Evolutionary conservation across 2,113 vertebrate genomes (phyloP).

Genomic region (Eolophus roseicapilla): DNA sequence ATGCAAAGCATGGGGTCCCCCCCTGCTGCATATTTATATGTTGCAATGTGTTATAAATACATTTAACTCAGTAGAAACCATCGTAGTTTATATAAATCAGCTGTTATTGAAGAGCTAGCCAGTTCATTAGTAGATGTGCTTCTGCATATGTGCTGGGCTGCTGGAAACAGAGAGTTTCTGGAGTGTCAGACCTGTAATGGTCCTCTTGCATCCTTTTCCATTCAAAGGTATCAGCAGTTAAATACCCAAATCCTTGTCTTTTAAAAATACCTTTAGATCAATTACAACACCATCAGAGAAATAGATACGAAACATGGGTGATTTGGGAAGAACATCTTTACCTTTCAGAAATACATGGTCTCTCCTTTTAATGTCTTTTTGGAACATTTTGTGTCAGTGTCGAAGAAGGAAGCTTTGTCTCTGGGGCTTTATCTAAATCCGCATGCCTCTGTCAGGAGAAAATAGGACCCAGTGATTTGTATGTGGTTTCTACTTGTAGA

Average conservation of each 20-base stretch:
- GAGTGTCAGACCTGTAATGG: not conserved
- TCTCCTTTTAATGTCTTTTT: not conserved
- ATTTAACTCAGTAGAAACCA: slow-evolving; percentile 58
- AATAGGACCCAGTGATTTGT: not conserved
- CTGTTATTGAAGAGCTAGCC: slow-evolving; percentile 26
- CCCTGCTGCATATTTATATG: slow-evolving; percentile 62
- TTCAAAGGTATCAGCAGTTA: not conserved
- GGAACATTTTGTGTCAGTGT: not conserved
- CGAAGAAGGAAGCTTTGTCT: not conserved
- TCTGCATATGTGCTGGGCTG: not conserved
- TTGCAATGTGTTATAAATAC: slow-evolving; percentile 64
- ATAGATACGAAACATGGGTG: not conserved
- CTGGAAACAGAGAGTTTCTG: not conserved
- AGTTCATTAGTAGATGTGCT: not conserved
- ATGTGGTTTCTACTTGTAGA: not conserved
- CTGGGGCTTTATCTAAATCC: not conserved
- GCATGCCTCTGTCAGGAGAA: not conserved
- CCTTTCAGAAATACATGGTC: not conserved
- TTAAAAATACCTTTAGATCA: not conserved
- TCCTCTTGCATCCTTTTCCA: not conserved
- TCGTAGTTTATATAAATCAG: slow-evolving; percentile 60
- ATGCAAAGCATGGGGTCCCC: slow-evolving; percentile 52
- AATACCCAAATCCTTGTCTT: not conserved
- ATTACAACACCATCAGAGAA: not conserved
- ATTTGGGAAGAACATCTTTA: not conserved